Percentiles rank a stretch among this genome's conserved stretches.
These are phyloP conservation scores for Oscheius sp. DNA, from an alignment of 2,888 invertebrate species.

Conservation along the genomic window DNA sequence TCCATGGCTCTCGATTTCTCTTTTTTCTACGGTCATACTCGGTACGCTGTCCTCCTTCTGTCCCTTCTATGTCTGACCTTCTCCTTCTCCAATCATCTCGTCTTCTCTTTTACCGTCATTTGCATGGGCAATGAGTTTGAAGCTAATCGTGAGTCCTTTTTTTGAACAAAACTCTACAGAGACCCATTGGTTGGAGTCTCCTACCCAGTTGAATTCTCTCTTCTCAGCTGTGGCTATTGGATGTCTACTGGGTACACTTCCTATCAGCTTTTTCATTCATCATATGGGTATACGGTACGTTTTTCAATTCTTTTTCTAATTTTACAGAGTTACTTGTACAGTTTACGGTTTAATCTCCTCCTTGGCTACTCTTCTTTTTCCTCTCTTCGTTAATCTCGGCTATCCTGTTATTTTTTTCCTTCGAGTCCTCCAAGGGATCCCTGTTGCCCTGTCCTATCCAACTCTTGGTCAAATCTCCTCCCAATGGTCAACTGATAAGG, in stretches of 20 bases:
- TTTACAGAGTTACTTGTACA: not conserved
- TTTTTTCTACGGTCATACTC: conserved; percentile 8
- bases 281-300: conserved; percentile 38
- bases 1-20: not conserved
- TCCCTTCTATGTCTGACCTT: conserved; percentile 36
- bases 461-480: conserved; percentile 33
- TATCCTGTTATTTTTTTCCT: conserved; percentile 33
- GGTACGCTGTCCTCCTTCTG: conserved; percentile 11
- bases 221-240: conserved; percentile 49
- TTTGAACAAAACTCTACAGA: not conserved
- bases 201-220: conserved; percentile 38
- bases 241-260: conserved; percentile 40
- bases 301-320: not conserved
- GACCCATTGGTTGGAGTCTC: conserved; percentile 45
- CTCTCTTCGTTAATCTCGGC: conserved; percentile 35
- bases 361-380: conserved; percentile 35
- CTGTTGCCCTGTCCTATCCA: conserved; percentile 39
- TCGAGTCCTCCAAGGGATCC: conserved; percentile 37
- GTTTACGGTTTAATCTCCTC: conserved; percentile 39
- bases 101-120: conserved; percentile 49
- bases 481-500: conserved; percentile 21
- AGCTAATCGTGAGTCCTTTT: not conserved
- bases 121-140: conserved; percentile 44
- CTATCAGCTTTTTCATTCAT: conserved; percentile 36
- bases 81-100: conserved; percentile 36